Evolutionary conservation across 2,113 vertebrate species (phyloP).

Genomic region (Plestiodon gilberti): DNA sequence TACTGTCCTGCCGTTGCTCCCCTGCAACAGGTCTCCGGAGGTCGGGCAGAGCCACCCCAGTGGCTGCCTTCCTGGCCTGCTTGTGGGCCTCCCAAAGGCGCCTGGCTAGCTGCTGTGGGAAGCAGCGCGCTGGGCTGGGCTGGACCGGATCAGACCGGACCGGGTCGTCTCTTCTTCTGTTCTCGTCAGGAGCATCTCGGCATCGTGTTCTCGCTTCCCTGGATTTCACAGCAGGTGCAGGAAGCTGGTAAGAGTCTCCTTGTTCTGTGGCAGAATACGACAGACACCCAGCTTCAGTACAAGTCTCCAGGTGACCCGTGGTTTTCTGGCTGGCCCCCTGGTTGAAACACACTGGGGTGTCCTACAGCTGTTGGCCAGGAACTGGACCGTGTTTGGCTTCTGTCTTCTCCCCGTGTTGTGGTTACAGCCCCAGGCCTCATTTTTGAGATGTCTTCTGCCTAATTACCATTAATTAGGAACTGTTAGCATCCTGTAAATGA

Average conservation of each 20-base stretch:
- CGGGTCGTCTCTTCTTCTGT: no score
- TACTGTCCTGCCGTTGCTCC: no score
- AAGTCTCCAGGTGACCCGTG: no score
- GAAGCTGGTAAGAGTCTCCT: neutral
- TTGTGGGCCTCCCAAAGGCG: no score
- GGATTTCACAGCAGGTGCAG: neutral
- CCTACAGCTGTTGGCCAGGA: neutral
- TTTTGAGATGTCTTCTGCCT: slow-evolving; percentile 13
- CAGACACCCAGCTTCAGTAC: neutral
- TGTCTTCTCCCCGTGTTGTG: neutral
- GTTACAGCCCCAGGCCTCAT: neutral
- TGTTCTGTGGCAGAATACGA: neutral
- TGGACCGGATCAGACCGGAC: no score
- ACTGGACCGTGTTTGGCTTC: neutral
- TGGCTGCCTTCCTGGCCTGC: no score
- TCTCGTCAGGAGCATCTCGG: neutral
- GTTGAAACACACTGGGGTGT: neutral
- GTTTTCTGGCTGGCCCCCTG: no score
- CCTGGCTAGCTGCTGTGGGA: no score
- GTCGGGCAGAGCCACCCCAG: no score
- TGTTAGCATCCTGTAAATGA: slow-evolving; percentile 28
- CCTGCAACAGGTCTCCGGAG: no score
- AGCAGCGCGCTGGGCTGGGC: no score
- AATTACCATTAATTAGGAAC: slow-evolving; percentile 43
- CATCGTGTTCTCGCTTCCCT: neutral